Evolutionary conservation across 1,140 invertebrate genomes (phyloP).

Genomic region (Stenopsyche tienmushanensis): DNA sequence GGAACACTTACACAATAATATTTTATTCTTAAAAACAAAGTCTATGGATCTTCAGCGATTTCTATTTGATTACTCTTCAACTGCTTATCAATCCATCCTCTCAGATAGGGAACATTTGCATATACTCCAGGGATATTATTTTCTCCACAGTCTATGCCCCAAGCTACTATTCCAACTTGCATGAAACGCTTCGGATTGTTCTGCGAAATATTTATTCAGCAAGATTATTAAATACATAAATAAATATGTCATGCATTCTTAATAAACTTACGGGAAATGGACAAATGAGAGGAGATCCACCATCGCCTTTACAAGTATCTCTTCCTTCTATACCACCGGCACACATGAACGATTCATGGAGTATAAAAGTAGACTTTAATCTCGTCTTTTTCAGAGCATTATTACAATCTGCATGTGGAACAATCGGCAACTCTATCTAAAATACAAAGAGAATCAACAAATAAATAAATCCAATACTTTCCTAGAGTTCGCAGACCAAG

Average conservation of each 20-base stretch:
- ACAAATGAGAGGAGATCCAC: constrained; percentile 69
- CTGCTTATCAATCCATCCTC: constrained; percentile 68
- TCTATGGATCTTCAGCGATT: too few species aligned
- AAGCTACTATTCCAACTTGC: constrained; percentile 58
- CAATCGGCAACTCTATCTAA: constrained; percentile 60
- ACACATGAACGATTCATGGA: constrained; percentile 72
- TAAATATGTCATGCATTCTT: too few species aligned
- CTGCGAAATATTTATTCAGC: too few species aligned
- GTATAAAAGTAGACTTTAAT: constrained; percentile 62
- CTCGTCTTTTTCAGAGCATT: constrained; percentile 58
- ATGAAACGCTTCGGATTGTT: constrained; percentile 47
- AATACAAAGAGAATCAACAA: too few species aligned
- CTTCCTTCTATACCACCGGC: constrained; percentile 69
- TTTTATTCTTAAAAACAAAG: too few species aligned
- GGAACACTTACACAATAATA: too few species aligned
- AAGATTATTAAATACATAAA: too few species aligned
- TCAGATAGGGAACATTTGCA: constrained; percentile 66
- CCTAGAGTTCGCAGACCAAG: too few species aligned
- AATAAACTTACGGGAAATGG: constrained; percentile 54
- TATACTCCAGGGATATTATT: constrained; percentile 69
- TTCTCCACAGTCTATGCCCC: constrained; percentile 58
- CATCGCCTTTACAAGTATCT: too few species aligned
- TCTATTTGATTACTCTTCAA: too few species aligned
- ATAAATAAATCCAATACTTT: neutral
- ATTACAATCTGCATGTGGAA: constrained; percentile 56